A percentile compares a stretch with the other conserved stretches of the same genome.
Conservation (phyloP, 2,888 invertebrate genomes). For the Odontocolon sp. region DNA sequence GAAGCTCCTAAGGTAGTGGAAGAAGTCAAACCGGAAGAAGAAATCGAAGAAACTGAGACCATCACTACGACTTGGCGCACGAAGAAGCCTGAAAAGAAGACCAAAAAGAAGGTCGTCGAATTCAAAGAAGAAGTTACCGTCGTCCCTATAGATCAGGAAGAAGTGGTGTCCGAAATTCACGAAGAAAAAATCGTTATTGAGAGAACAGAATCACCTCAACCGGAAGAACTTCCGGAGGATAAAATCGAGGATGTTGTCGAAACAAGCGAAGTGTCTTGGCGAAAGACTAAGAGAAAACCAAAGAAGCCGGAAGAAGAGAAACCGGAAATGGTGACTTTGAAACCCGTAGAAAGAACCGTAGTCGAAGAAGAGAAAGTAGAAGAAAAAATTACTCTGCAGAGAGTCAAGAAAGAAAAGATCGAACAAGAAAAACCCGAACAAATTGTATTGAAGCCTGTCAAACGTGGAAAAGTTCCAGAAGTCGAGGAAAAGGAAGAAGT, state of each 20-base stretch:
- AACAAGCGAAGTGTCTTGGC: conserved; percentile 73
- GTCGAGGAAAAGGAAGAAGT: conserved; percentile 78
- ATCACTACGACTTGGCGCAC: conserved; percentile 55
- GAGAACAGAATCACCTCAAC: conserved; percentile 60
- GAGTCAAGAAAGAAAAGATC: conserved; percentile 67
- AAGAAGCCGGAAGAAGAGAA: conserved; percentile 71
- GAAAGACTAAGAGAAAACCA: conserved; percentile 66
- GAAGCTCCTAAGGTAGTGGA: conserved; percentile 58
- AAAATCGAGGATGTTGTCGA: conserved; percentile 64
- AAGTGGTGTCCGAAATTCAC: conserved; percentile 71
- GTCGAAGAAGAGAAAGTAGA: conserved; percentile 60
- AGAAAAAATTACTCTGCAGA: conserved; percentile 66
- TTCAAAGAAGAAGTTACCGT: conserved; percentile 75
- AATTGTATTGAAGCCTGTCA: conserved; percentile 66
- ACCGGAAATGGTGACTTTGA: conserved; percentile 76
- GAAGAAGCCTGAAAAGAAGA: conserved; percentile 60
- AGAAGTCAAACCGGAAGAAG: conserved; percentile 54
- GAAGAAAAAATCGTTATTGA: conserved; percentile 79
- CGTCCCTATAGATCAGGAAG: conserved; percentile 76
- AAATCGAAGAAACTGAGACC: conserved; percentile 54
- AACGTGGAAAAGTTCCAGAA: conserved; percentile 69
- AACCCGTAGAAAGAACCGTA: conserved; percentile 77
- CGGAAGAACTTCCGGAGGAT: conserved; percentile 55
- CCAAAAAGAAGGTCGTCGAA: conserved; percentile 73
- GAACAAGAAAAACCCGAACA: conserved; percentile 81